Base-by-base conservation (phyloP, 2,888 invertebrate species). In the Agonopterix subpropinquella region DNA sequence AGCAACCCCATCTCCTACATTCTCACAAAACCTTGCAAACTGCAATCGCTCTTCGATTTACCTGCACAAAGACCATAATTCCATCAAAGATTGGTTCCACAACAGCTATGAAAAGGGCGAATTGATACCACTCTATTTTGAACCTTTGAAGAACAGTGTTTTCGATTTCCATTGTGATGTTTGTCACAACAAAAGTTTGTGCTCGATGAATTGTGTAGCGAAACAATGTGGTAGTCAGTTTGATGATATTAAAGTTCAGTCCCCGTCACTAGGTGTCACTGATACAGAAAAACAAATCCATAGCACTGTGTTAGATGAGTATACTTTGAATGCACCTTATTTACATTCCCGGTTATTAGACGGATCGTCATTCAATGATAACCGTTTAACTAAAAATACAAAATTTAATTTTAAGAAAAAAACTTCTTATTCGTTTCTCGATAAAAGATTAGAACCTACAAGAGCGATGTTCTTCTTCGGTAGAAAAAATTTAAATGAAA, bases 281-380 rank as follows among this genome's bases (percentile, higher is more conserved):
- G 66, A 70, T 8, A 59, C 57, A 10, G 81, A 83, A 49, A 70
- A 71, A 53, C 78, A 74, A 57, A 64, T 76, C 18, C 61, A 61
- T 28, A 68, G 65, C 39, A 77, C 77, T 0, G 73, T 80, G 53
- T 62, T 79, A 41, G 73, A 28, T 28, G 28, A 28, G 1, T 1
- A 28, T 28, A 4, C 28, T 28, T 5, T 28, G 5, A 28, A 5
- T 28, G 28, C 28, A 28, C 5, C 28, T 28, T 28, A 28, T 28
- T 5, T 28, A 28, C 28, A 28, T 28, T 28, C 28, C 5, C 0
- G 5, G 28, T 5, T 28, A 28, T 28, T 28, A 7, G 28, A 28
- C 4, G 28, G 28, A 28, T 28, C 28, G 28, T 28, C 7, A 28
- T 5, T 28, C 28, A 28, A 18, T 28, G 28, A 28, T 28, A 28